Conservation (phyloP, 2,888 invertebrate species). For the Blastobasis lacticolella region DNA sequence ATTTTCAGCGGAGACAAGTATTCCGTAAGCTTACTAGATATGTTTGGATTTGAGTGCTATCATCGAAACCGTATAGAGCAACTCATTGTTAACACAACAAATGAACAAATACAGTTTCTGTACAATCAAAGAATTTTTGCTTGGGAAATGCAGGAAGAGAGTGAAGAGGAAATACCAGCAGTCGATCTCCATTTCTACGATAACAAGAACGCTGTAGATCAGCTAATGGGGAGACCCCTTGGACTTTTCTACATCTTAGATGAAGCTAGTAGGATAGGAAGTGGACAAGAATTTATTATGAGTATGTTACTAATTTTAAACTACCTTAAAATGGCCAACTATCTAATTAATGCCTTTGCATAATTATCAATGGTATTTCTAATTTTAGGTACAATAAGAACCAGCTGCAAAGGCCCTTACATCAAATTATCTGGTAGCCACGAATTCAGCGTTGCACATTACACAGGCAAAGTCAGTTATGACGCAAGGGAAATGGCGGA, state of each 20-base stretch:
- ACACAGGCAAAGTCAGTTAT: constrained; percentile 91
- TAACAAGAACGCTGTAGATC: constrained; percentile 90
- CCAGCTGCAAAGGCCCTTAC: constrained; percentile 67
- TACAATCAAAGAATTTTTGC: constrained; percentile 94
- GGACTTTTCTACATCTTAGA: constrained; percentile 91
- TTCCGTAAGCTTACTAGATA: constrained; percentile 87
- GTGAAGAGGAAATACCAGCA: constrained; percentile 85
- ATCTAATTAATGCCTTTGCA: background rate
- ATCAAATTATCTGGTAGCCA: constrained; percentile 74
- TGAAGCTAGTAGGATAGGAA: constrained; percentile 85
- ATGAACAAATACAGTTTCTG: constrained; percentile 94
- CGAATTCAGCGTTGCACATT: constrained; percentile 91
- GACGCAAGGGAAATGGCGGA: constrained; percentile 88
- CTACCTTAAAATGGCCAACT: background rate
- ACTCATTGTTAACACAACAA: constrained; percentile 89
- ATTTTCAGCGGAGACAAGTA: constrained; percentile 86
- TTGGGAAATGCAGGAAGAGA: constrained; percentile 89
- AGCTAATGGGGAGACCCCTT: constrained; percentile 86
- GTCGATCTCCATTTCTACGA: constrained; percentile 86
- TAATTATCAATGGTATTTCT: constrained; percentile 4
- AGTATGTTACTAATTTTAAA: constrained; percentile 60
- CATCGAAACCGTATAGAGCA: constrained; percentile 90
- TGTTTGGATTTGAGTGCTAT: constrained; percentile 95
- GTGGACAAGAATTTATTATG: constrained; percentile 81
- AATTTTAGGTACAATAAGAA: constrained; percentile 69